These are phyloP conservation scores for Pogonophryne albipinna DNA, from an alignment of 2,797 vertebrate species.

Conservation along the genomic window DNA sequence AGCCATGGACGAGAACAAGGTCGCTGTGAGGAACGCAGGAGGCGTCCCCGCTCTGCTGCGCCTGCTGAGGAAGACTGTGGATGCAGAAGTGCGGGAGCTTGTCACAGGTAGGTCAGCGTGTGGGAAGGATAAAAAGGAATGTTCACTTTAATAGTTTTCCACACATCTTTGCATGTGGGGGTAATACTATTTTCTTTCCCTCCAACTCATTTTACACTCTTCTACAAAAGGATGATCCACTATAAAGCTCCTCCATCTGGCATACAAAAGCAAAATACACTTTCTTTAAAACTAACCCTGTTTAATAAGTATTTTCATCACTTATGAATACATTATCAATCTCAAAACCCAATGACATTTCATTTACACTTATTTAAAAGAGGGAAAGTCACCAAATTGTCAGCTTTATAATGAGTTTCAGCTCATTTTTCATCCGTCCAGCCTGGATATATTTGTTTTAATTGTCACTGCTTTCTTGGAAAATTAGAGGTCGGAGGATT, in stretches of 20 bases:
- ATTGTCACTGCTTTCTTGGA: neutral
- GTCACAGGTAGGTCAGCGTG: conserved; percentile 89
- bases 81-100: conserved; percentile 95
- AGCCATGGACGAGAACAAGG: conserved; percentile 96
- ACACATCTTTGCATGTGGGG: neutral
- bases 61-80: conserved; percentile 93
- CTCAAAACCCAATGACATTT: neutral
- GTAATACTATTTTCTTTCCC: neutral
- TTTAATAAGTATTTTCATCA: conserved; percentile 13
- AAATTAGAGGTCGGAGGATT: neutral
- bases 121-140: conserved; percentile 3
- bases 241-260: conserved; percentile 15
- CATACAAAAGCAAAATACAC: neutral
- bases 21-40: conserved; percentile 94
- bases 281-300: neutral
- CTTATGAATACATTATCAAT: neutral
- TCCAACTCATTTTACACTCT: neutral
- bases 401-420: neutral
- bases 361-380: neutral
- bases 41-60: conserved; percentile 94
- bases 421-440: neutral
- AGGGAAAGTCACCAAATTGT: neutral
- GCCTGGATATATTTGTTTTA: neutral
- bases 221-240: neutral
- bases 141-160: neutral